These are phyloP conservation scores for Procambarus clarkii DNA, from an alignment of 1,140 invertebrate species.

Conservation along the genomic window DNA sequence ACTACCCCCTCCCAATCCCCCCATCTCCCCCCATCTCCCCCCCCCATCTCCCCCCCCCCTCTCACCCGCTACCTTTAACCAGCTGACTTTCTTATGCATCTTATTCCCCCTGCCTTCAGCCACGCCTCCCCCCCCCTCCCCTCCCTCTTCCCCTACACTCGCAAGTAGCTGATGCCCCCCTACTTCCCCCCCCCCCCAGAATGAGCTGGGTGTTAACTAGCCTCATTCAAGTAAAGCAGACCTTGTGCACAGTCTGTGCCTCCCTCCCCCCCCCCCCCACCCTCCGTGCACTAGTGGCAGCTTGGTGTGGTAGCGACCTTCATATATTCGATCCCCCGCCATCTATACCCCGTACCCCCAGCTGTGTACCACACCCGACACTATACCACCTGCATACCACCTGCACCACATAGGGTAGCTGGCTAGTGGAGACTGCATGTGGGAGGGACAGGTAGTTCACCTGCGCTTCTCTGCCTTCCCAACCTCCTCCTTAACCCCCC, in stretches of 20 bases:
- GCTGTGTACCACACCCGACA: conserved; percentile 29
- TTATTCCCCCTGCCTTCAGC: not conserved
- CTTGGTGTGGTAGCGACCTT: conserved; percentile 50
- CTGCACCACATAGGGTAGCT: conserved; percentile 43
- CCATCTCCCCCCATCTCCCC: not conserved
- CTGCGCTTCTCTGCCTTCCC: not conserved
- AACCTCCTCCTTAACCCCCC: not conserved
- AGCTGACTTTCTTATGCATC: not conserved
- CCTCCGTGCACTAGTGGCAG: conserved; percentile 31
- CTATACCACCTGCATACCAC: conserved; percentile 12
- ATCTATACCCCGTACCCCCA: not conserved
- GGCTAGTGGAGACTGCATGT: conserved; percentile 25
- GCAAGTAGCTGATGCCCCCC: not conserved
- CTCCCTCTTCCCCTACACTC: not conserved
- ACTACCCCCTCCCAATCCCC: not conserved
- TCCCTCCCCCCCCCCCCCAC: not conserved
- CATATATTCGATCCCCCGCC: not conserved
- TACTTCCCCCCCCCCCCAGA: not conserved
- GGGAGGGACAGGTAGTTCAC: not conserved
- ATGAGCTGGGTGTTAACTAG: not conserved
- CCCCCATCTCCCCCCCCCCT: not conserved
- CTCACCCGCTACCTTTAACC: not conserved
- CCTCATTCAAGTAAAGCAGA: not conserved
- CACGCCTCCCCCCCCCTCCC: not conserved
- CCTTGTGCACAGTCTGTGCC: conserved; percentile 1